These are phyloP conservation scores for Nasua narica DNA, from an alignment of 2,797 vertebrate genomes.

Conservation along the genomic window DNA sequence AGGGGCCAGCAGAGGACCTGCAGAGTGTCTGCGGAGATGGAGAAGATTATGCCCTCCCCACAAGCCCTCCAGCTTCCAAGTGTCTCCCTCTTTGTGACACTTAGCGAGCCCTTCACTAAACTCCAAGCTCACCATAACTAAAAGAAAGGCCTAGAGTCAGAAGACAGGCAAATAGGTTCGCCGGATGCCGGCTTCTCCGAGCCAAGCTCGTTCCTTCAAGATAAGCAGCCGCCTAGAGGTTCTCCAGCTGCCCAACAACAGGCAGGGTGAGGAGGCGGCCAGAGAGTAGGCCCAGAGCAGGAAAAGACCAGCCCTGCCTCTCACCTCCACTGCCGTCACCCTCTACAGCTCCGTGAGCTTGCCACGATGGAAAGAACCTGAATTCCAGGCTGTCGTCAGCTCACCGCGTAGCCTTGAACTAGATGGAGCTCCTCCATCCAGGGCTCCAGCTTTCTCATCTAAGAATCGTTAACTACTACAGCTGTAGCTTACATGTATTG, in stretches of 20 bases:
- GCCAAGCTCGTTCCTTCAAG: not conserved
- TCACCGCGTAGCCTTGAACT: not conserved
- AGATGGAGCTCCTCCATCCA: not conserved
- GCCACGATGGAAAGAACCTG: too few species aligned
- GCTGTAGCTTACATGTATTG: accelerated
- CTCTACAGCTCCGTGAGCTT: not conserved
- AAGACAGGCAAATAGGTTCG: not conserved
- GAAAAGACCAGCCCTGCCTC: not conserved
- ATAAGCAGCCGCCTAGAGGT: not conserved
- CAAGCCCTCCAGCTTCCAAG: not conserved
- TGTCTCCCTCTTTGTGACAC: not conserved
- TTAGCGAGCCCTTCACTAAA: not conserved
- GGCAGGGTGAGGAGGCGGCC: not conserved
- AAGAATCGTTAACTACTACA: accelerated
- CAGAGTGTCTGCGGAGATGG: not conserved
- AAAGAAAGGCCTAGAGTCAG: not conserved
- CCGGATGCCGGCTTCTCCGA: not conserved
- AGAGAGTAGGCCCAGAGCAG: not conserved
- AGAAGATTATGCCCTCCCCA: too few species aligned
- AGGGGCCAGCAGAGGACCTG: not conserved
- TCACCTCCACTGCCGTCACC: not conserved
- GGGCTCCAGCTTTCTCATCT: not conserved
- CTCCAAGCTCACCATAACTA: not conserved
- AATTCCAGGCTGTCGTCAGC: not conserved
- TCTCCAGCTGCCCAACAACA: not conserved